Evolutionary conservation across 1,140 invertebrate genomes (phyloP).

Genomic region (Lithobius niger): DNA sequence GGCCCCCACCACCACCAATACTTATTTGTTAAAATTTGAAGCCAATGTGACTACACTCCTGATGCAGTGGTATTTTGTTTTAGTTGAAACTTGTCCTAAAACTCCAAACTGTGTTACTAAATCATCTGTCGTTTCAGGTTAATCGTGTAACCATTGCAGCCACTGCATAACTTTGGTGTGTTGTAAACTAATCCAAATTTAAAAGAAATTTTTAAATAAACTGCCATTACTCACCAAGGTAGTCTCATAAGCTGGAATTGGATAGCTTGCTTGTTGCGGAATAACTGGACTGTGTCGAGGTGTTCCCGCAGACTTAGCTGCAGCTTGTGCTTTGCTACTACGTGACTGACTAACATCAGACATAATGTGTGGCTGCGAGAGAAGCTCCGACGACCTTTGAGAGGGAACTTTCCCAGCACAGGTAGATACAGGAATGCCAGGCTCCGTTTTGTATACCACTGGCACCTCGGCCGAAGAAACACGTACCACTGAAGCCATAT

Average conservation of each 20-base stretch:
- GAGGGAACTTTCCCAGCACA: not conserved
- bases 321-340: not conserved
- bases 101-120: too few relatives aligned
- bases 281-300: slow-evolving; percentile 5
- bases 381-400: not conserved
- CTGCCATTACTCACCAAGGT: slow-evolving; percentile 50
- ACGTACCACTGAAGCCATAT: not conserved
- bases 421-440: not conserved
- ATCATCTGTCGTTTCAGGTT: too few relatives aligned
- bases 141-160: too few relatives aligned
- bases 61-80: too few relatives aligned
- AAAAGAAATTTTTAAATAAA: not conserved
- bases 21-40: too few relatives aligned
- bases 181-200: too few relatives aligned
- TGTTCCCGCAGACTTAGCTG: not conserved
- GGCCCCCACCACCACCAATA: too few relatives aligned
- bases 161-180: too few relatives aligned
- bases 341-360: too few relatives aligned
- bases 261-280: slow-evolving; percentile 29
- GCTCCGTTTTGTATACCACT: not conserved
- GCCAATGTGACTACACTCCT: too few relatives aligned
- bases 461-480: not conserved
- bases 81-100: too few relatives aligned
- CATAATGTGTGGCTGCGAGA: too few relatives aligned
- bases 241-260: slow-evolving; percentile 45